Base-by-base conservation (phyloP, 2,797 vertebrate genomes). In the Parambassis ranga region DNA sequence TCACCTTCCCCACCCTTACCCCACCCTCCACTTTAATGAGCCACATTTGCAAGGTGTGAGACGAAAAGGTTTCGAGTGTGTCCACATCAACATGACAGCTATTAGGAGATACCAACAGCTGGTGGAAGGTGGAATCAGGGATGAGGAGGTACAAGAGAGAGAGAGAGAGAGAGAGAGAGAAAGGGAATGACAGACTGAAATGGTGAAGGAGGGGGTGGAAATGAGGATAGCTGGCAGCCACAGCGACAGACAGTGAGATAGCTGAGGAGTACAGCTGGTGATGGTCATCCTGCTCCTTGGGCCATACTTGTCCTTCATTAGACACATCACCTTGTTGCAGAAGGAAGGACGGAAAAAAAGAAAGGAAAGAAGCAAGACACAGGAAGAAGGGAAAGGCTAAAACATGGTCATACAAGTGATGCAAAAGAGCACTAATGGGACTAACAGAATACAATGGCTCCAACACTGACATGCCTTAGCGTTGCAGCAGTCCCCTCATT, bases 81-180 rank as follows among this genome's bases (percentile, higher is more conserved):
- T 82, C 68, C 77, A 74, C 57, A 53, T 88, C 84, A 79, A 81
- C 61, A 35, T 86, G 86, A 87, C 83, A 79, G 84, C 79, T 75
- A 87, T 86, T 85, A 85, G 77, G 69, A 85, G 81, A 73, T 83
- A 76, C 81, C 77, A 86, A 78, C 84, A 89, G 84, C 85, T 89
- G 89, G 73, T 80, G 75, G 65, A 81, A 82, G 82, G 86, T 81
- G 78, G 81, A 75, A 78, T 74, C 35, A 36, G 48, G 43, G 23
- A 84, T 60, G 67, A 47, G 59, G 57, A 63, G 66, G 48, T 18
- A n/a, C n/a, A n/a, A n/a, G n/a, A n/a, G n/a, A n/a, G 52, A n/a
- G n/a, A n/a, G n/a, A n/a, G n/a, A n/a, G n/a, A n/a, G n/a, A n/a
- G n/a, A n/a, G n/a, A n/a, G 35, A 37, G 32, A 77, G 36, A 47